Evolutionary conservation across 1,140 invertebrate species (phyloP), one percentile per base, ranked within the genome.

Genomic region (Ips typographus): DNA sequence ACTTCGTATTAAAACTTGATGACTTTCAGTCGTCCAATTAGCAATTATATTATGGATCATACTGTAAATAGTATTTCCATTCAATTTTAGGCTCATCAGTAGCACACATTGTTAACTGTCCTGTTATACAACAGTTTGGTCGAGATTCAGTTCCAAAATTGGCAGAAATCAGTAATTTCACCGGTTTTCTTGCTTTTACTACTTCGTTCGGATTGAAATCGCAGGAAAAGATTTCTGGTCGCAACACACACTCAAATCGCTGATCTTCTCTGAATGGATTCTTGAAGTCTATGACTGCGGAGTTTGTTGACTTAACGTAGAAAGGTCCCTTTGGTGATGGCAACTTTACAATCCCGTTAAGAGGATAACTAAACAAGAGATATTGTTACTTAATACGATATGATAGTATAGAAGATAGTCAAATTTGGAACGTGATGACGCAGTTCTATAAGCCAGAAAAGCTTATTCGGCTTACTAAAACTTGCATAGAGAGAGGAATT

Each of bases 251-350:
- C 38, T 56, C 1, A 44, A 77, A 77, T 22, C 36, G 42, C 65
- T 59, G 70, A 8, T 62, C 49, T 36, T 75, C 66, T 2, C 41
- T 58, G 69, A 74, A 77, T 22, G 75, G 74, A 68, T 77, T 77
- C 44, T 71, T 72, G 62, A 77, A 77, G 3, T 41, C 59, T 44
- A 77, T 71, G 3, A 39, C 40, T 1, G 69, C 55, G 6, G 58
- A 43, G 22, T 38, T 38, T 40, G 52, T 59, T 49, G 40, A 61
- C 57, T 60, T 71, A 6, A 75, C 53, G 4, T 60, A 40, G 41
- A 69, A 72, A 4, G 75, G 75, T 40, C 75, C 75, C 73, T 74
- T 73, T n/a, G 75, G 74, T 40, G 74, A 74, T n/a, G 75, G 75
- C 4, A 52, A n/a, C 8, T 39, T 42, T 47, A 73, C 70, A 62